These are phyloP conservation scores for Netelia inedita DNA, from an alignment of 2,888 invertebrate genomes.

Conservation along the genomic window DNA sequence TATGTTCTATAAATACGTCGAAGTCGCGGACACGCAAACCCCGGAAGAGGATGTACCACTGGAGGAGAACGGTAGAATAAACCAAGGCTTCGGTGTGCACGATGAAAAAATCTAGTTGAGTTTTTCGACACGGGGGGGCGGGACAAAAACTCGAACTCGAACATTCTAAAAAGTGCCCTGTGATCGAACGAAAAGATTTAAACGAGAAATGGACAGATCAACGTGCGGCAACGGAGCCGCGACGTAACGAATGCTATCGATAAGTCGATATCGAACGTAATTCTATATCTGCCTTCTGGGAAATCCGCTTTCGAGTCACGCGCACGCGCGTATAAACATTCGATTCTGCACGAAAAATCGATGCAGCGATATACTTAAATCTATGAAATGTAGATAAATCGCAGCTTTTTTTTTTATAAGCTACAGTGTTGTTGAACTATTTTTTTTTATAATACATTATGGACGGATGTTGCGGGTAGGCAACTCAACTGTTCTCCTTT, in stretches of 20 bases:
- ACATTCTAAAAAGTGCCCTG: constrained; percentile 10
- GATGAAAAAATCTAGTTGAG: constrained; percentile 53
- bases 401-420: constrained; percentile 33
- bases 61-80: constrained; percentile 53
- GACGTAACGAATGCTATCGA: constrained; percentile 3
- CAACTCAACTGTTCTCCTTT: constrained; percentile 18
- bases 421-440: constrained; percentile 23
- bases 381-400: constrained; percentile 48
- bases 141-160: constrained; percentile 7
- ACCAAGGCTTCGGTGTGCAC: constrained; percentile 49
- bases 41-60: constrained; percentile 57
- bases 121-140: not conserved
- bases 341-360: constrained; percentile 22
- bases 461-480: constrained; percentile 1
- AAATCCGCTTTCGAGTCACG: constrained; percentile 3
- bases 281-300: not conserved
- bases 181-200: not conserved
- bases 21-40: constrained; percentile 76
- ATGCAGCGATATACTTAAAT: constrained; percentile 21
- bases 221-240: not conserved
- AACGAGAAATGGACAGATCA: constrained; percentile 1
- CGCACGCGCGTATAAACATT: not conserved
- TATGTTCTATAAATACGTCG: constrained; percentile 91
- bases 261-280: not conserved
- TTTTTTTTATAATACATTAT: constrained; percentile 34